Evolutionary conservation across 37 sponge, comb jelly and placozoan species (phyloP).

Genomic region (Beroe forskalii): DNA sequence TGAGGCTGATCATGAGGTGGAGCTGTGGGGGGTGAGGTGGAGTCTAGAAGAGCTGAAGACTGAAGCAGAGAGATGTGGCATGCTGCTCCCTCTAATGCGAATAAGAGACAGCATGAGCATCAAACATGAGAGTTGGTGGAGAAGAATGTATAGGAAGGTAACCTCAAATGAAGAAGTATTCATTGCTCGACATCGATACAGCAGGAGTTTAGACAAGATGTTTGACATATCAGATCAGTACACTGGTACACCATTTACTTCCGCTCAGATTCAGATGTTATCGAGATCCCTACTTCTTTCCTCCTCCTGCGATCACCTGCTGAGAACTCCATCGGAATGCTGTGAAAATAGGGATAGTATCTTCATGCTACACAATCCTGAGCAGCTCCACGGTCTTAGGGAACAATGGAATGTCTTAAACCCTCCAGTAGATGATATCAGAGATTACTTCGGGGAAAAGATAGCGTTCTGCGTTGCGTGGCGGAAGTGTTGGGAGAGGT

Average conservation of each 20-base stretch:
- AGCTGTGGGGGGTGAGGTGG: neutral
- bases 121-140: neutral
- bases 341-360: neutral
- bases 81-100: neutral
- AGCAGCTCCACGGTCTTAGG: neutral
- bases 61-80: conserved; percentile 19
- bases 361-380: neutral
- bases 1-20: neutral
- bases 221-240: conserved; percentile 5
- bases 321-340: neutral
- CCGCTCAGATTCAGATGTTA: conserved; percentile 35
- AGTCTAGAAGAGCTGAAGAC: neutral
- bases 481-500: conserved; percentile 28
- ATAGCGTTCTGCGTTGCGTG: conserved; percentile 44
- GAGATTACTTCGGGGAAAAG: conserved; percentile 53
- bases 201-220: neutral
- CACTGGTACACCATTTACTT: conserved; percentile 31
- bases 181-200: neutral
- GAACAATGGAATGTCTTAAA: neutral
- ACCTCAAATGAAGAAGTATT: no score
- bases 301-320: neutral
- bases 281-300: neutral
- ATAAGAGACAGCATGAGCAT: neutral
- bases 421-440: neutral
- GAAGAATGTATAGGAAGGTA: neutral